These are phyloP conservation scores for Trichonephila clavata DNA, from an alignment of 1,140 invertebrate species.

Conservation along the genomic window DNA sequence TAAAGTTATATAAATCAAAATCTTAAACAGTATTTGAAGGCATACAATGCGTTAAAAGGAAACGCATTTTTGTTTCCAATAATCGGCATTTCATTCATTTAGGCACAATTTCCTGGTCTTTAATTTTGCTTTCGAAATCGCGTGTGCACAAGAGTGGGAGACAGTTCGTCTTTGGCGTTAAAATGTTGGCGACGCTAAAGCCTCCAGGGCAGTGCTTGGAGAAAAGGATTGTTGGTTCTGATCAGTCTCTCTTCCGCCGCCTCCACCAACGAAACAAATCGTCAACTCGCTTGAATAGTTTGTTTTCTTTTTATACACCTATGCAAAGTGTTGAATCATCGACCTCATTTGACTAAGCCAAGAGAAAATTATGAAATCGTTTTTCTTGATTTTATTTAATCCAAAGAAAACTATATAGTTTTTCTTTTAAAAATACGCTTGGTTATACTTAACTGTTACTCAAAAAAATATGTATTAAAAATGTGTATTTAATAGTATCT, in stretches of 20 bases:
- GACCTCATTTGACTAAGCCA: no score
- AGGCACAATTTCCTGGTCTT: not conserved
- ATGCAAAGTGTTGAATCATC: not conserved
- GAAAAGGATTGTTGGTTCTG: not conserved
- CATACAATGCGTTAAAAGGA: no score
- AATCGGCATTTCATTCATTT: not conserved
- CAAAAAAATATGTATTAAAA: no score
- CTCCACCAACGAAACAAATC: not conserved
- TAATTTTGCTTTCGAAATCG: not conserved
- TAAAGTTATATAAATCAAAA: no score
- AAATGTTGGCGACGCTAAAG: constrained; percentile 17
- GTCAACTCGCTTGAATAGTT: not conserved
- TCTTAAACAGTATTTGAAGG: no score
- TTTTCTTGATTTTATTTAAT: no score
- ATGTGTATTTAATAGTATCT: no score
- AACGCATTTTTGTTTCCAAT: no score
- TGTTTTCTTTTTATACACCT: not conserved
- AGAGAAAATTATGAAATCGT: no score
- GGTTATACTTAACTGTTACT: no score
- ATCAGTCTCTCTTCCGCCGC: constrained; percentile 27
- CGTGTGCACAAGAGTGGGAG: not conserved
- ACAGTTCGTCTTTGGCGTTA: not conserved
- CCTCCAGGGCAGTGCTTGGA: not conserved
- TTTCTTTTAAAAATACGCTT: no score
- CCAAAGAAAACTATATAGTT: no score